phyloP scores from a whole-genome alignment of 30 jellyfish, hydroid and myxozoan genomes.

The Phacellophora camtschatica region DNA sequence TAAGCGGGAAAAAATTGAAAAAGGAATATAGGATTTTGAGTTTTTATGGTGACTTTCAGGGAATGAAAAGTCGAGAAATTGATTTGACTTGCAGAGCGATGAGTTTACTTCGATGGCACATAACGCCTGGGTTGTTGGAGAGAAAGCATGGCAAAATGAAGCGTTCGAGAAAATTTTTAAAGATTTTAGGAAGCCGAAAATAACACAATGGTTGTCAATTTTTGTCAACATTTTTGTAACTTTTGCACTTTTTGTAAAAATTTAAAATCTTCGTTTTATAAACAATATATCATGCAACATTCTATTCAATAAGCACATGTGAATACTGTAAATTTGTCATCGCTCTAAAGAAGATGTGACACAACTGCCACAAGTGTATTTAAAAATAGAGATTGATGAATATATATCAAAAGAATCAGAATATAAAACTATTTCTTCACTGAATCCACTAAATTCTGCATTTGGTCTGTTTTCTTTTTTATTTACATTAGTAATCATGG shows the following conservation, averaged over 20 bases:
- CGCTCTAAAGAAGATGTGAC: too few relatives aligned
- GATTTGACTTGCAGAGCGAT: conserved; percentile 95
- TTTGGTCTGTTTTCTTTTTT: too few relatives aligned
- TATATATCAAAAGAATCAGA: too few relatives aligned
- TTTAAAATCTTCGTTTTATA: background rate
- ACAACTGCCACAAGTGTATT: too few relatives aligned
- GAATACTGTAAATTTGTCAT: too few relatives aligned
- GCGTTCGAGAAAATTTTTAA: conserved; percentile 42
- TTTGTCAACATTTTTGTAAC: background rate
- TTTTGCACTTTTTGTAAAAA: background rate
- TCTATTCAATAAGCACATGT: too few relatives aligned
- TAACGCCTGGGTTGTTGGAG: conserved; percentile 93
- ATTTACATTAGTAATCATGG: too few relatives aligned
- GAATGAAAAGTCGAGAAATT: conserved; percentile 72
- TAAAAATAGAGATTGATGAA: too few relatives aligned
- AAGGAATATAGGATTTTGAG: conserved; percentile 73
- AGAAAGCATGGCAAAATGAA: conserved; percentile 66
- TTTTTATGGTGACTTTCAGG: conserved; percentile 83
- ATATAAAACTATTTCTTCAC: too few relatives aligned
- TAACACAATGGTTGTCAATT: background rate
- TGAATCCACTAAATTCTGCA: too few relatives aligned
- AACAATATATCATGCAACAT: too few relatives aligned
- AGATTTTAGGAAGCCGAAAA: conserved; percentile 16
- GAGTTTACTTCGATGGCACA: conserved; percentile 95
- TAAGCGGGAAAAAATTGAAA: conserved; percentile 74